Conservation (phyloP, 1,140 invertebrate species). For the Aporrectodea caliginosa region DNA sequence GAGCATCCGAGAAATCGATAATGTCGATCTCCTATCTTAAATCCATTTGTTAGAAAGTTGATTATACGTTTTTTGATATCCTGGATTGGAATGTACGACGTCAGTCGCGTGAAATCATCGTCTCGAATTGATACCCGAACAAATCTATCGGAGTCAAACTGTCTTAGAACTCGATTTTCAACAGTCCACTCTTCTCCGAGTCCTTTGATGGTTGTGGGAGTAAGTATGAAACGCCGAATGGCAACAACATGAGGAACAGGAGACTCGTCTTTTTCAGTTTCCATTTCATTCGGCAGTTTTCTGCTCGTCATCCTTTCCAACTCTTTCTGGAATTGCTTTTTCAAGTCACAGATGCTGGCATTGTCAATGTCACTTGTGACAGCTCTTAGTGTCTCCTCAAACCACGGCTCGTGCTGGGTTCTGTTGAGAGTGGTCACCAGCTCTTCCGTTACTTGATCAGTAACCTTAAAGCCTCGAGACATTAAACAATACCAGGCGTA, state of each 20-base stretch:
- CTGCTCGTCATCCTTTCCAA: not conserved
- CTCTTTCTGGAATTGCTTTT: not conserved
- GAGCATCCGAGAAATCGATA: not conserved
- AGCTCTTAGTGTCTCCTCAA: not conserved
- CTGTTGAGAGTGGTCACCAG: not conserved
- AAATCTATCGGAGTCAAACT: not conserved
- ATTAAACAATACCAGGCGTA: not conserved
- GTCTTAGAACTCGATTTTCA: not conserved
- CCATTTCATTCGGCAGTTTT: not conserved
- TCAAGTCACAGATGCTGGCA: not conserved
- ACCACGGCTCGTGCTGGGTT: not conserved
- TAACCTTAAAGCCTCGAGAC: not conserved
- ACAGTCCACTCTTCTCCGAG: not conserved
- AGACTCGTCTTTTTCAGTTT: not conserved
- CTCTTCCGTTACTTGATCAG: not conserved
- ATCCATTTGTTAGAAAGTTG: not conserved
- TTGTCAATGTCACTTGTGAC: not conserved
- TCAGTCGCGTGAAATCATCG: not conserved
- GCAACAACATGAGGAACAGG: not conserved
- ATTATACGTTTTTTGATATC: not conserved
- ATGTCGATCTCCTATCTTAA: slow-evolving; percentile 28
- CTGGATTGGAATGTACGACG: not conserved
- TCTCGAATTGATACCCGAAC: not conserved
- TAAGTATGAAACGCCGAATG: not conserved
- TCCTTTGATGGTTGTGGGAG: not conserved